Evolutionary conservation across 2,888 invertebrate species (phyloP).

Genomic region (Protula sp.): DNA sequence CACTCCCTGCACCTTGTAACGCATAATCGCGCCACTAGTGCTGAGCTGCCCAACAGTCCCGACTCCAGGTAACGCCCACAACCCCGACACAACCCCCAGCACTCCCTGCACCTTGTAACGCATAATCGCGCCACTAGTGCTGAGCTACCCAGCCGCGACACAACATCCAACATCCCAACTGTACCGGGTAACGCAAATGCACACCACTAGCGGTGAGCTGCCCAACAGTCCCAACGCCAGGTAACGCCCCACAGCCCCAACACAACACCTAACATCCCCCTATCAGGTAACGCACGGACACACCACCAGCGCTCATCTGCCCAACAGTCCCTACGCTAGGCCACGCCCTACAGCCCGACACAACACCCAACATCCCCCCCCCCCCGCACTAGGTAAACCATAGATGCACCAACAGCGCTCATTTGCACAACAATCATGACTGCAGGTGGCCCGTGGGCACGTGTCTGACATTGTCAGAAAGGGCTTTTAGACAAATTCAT

Average conservation of each 20-base stretch:
- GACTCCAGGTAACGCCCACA: slow-evolving; percentile 23
- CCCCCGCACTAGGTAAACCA: neutral
- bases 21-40: neutral
- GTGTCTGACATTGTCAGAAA: too few species aligned
- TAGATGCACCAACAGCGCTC: neutral
- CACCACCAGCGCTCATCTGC: slow-evolving; percentile 18
- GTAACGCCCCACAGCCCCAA: too few species aligned
- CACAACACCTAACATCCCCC: too few species aligned
- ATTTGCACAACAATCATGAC: slow-evolving; percentile 33
- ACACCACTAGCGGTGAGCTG: slow-evolving; percentile 23
- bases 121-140: slow-evolving; percentile 44
- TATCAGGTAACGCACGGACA: neutral
- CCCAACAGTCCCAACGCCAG: neutral
- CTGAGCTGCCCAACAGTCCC: slow-evolving; percentile 30
- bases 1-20: slow-evolving; percentile 1
- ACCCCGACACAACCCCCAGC: neutral
- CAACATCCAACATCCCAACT: slow-evolving; percentile 14
- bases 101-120: too few species aligned
- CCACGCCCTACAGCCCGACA: too few species aligned
- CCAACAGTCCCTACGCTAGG: neutral
- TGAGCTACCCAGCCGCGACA: slow-evolving; percentile 34
- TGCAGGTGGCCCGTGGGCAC: too few species aligned
- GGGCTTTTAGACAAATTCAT: too few species aligned
- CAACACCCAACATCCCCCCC: neutral
- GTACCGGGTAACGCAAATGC: neutral